Evolutionary conservation across 2,888 invertebrate species (phyloP).

Genomic region (Pseudococcus jackbeardsleyi): DNA sequence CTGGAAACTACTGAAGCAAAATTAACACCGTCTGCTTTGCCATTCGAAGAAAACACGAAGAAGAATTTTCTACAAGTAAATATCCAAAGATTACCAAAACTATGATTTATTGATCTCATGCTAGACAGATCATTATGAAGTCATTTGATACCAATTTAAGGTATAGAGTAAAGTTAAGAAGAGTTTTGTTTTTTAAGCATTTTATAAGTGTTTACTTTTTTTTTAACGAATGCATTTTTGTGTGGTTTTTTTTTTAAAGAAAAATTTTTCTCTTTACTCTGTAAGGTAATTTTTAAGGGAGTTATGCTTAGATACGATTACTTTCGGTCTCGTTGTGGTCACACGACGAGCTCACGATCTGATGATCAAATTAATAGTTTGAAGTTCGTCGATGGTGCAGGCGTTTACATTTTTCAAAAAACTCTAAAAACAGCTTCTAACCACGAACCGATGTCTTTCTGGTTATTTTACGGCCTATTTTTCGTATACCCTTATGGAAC

Average conservation of each 20-base stretch:
- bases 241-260: conserved; percentile 29
- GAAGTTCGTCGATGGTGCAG: background rate
- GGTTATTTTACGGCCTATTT: conserved; percentile 28
- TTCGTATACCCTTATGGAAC: background rate
- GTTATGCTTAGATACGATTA: conserved; percentile 16
- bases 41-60: background rate
- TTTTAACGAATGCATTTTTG: conserved; percentile 51
- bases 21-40: background rate
- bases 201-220: conserved; percentile 52
- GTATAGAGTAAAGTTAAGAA: conserved; percentile 55
- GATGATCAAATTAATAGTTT: conserved; percentile 12
- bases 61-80: conserved; percentile 33
- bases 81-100: conserved; percentile 63
- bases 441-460: conserved; percentile 2
- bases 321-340: background rate
- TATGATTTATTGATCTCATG: conserved; percentile 64
- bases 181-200: conserved; percentile 56
- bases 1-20: conserved; percentile 61
- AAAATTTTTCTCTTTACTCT: background rate
- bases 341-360: background rate
- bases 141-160: conserved; percentile 63
- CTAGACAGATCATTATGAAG: conserved; percentile 56
- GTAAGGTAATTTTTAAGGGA: conserved; percentile 22
- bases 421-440: background rate
- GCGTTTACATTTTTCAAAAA: background rate